Conservation (phyloP, 2,797 vertebrate species). For the Phataginus tricuspis region DNA sequence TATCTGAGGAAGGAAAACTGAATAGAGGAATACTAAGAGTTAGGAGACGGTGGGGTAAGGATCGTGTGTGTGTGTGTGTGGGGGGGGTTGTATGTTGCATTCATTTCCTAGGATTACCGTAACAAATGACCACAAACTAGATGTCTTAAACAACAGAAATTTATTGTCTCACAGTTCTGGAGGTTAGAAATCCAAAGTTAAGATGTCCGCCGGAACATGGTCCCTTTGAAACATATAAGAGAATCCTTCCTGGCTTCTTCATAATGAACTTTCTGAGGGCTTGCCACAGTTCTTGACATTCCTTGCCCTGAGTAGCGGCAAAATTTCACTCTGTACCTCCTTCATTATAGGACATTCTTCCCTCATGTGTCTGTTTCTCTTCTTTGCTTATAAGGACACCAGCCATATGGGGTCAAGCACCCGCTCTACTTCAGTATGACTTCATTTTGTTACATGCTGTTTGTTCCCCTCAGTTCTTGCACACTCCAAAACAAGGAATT, state of each 20-base stretch:
- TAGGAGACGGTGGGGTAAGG: background rate
- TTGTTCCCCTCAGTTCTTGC: too few species aligned
- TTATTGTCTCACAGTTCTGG: background rate
- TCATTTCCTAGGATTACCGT: background rate
- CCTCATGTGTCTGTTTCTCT: background rate
- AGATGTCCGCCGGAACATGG: background rate
- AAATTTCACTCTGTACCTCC: background rate
- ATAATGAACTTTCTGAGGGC: background rate
- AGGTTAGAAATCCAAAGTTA: background rate
- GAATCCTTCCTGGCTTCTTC: background rate
- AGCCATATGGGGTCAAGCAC: background rate
- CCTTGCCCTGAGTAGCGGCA: background rate
- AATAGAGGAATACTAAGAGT: background rate
- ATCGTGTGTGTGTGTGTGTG: background rate
- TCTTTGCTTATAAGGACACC: background rate
- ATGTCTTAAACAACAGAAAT: background rate
- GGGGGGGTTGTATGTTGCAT: too few species aligned
- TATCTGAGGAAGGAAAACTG: background rate
- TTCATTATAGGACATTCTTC: background rate
- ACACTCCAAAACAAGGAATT: too few species aligned
- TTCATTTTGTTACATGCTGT: background rate
- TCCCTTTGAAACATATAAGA: background rate
- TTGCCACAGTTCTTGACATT: background rate
- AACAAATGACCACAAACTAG: background rate
- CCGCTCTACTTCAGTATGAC: background rate